Evolutionary conservation across 2,797 vertebrate species (phyloP).

Genomic region (Pseudopleuronectes americanus): DNA sequence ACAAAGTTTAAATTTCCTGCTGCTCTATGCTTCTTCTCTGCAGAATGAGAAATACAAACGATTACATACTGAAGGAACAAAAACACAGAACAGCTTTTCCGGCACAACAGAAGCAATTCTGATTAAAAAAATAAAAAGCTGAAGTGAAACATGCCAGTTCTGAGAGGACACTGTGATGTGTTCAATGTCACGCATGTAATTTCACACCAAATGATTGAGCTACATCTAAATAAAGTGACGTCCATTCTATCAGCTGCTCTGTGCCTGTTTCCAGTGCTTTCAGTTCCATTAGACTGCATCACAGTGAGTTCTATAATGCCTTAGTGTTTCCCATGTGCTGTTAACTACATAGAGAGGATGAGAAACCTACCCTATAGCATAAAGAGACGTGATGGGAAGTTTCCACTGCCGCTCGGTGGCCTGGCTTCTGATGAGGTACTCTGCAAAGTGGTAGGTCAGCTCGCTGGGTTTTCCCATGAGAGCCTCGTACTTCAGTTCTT

Average conservation of each 20-base stretch:
- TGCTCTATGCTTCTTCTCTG: not conserved
- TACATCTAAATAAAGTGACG: not conserved
- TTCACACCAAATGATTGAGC: not conserved
- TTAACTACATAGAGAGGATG: not conserved
- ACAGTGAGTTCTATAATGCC: not conserved
- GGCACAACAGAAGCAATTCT: not conserved
- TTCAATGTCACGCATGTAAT: not conserved
- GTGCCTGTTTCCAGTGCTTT: not conserved
- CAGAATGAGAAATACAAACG: not conserved
- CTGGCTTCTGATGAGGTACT: slow-evolving; percentile 89
- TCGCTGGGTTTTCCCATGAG: slow-evolving; percentile 94
- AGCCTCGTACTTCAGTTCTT: slow-evolving; percentile 90
- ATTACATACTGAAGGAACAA: not conserved
- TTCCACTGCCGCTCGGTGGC: slow-evolving; percentile 84
- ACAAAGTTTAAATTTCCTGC: not conserved
- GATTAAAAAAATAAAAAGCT: slow-evolving; percentile 11
- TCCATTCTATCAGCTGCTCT: not conserved
- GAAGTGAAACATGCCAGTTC: slow-evolving; percentile 40
- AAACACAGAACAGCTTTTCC: not conserved
- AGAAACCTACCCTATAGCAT: slow-evolving; percentile 88
- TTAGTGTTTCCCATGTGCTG: not conserved
- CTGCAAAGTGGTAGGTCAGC: slow-evolving; percentile 92
- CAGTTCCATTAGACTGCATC: not conserved
- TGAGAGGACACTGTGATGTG: not conserved
- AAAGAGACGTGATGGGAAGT: slow-evolving; percentile 83